Conservation (phyloP, 2,888 invertebrate species). For the Gerris lacustris region DNA sequence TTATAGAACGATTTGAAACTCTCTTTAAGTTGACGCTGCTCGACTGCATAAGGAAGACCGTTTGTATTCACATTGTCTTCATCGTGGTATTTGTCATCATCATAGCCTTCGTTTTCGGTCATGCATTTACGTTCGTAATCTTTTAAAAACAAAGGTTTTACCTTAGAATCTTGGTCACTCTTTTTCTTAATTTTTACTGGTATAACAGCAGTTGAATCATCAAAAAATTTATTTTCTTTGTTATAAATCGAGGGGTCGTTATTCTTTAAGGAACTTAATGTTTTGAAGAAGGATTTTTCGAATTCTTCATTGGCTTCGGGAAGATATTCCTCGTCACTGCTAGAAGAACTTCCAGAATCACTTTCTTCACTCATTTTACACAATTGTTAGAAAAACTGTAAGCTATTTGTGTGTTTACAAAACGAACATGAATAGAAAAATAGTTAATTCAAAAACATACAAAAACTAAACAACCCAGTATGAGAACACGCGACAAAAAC, state of each 20-base stretch:
- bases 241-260: slow-evolving; percentile 85
- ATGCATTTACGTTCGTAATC: slow-evolving; percentile 54
- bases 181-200: slow-evolving; percentile 20
- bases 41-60: slow-evolving; percentile 46
- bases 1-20: slow-evolving; percentile 46
- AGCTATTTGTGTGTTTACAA: background rate
- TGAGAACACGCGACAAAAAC: too few species aligned
- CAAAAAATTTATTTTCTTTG: slow-evolving; percentile 57
- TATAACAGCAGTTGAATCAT: slow-evolving; percentile 35
- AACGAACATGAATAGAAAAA: too few species aligned
- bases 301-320: slow-evolving; percentile 51
- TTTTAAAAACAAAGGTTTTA: slow-evolving; percentile 53
- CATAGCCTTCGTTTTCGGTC: slow-evolving; percentile 25
- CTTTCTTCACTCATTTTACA: background rate
- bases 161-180: slow-evolving; percentile 32
- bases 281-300: slow-evolving; percentile 78
- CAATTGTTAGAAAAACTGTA: background rate
- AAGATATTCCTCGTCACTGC: slow-evolving; percentile 17
- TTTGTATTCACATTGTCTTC: slow-evolving; percentile 34
- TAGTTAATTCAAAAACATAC: too few species aligned
- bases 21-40: slow-evolving; percentile 52
- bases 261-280: slow-evolving; percentile 70
- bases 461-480: too few species aligned
- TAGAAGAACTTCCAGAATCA: background rate
- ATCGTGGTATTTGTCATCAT: slow-evolving; percentile 24